Evolutionary conservation across 2,797 vertebrate genomes (phyloP).

Genomic region (Percopsis omiscomaycus): DNA sequence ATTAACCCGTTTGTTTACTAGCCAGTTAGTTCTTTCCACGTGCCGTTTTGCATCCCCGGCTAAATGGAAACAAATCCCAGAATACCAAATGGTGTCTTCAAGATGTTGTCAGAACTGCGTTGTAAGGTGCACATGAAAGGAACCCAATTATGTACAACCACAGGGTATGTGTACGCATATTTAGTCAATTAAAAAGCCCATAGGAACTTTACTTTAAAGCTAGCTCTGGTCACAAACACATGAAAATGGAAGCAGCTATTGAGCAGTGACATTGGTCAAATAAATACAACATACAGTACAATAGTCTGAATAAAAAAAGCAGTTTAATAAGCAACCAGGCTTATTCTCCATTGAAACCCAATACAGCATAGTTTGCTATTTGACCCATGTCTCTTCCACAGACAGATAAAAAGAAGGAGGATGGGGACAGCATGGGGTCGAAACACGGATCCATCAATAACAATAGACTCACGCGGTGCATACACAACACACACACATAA

Average conservation of each 20-base stretch:
- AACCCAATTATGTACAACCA: slow-evolving; percentile 17
- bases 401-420: slow-evolving; percentile 7
- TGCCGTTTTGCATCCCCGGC: slow-evolving; percentile 4
- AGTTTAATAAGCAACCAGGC: too few relatives aligned
- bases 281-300: neutral
- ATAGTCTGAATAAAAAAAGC: too few relatives aligned
- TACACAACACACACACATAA: slow-evolving; percentile 10
- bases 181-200: slow-evolving; percentile 41
- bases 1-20: slow-evolving; percentile 14
- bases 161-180: slow-evolving; percentile 31
- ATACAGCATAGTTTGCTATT: neutral
- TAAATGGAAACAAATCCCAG: neutral
- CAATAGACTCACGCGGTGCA: neutral
- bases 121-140: neutral
- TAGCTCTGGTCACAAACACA: slow-evolving; percentile 40
- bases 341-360: too few relatives aligned
- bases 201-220: slow-evolving; percentile 57
- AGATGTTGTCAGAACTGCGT: neutral
- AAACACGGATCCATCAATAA: neutral
- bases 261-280: slow-evolving; percentile 23
- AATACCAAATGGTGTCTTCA: too few relatives aligned
- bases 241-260: slow-evolving; percentile 6
- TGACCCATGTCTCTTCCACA: slow-evolving; percentile 20
- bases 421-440: slow-evolving; percentile 11
- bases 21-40: slow-evolving; percentile 19